A percentile compares a stretch with the other conserved stretches of the same genome.
These are phyloP conservation scores for Oconnorella tubifera DNA, from an alignment of 2,888 invertebrate genomes.

Conservation along the genomic window DNA sequence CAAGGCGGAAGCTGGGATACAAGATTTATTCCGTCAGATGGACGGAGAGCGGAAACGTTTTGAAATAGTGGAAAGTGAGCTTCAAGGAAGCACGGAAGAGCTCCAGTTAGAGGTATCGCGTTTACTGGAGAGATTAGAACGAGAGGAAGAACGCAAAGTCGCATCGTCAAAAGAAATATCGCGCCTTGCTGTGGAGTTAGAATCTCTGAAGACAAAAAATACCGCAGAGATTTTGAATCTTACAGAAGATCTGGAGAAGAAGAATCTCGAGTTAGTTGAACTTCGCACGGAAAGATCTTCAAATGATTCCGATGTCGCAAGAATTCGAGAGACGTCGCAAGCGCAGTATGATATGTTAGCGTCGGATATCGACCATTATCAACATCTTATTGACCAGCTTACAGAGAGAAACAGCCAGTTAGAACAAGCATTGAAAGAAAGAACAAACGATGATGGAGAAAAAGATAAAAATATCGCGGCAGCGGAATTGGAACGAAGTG, in stretches of 20 bases:
- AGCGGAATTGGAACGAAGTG: not conserved
- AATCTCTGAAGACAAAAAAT: no score
- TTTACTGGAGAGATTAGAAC: conserved; percentile 7
- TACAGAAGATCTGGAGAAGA: no score
- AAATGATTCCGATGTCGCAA: not conserved
- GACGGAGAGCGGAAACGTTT: not conserved
- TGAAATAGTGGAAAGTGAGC: conserved; percentile 14
- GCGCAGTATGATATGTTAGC: conserved; percentile 22
- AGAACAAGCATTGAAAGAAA: conserved; percentile 9
- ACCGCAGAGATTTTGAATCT: no score
- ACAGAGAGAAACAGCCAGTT: conserved; percentile 10
- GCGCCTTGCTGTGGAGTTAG: no score
- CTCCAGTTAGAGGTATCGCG: conserved; percentile 13
- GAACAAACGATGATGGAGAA: no score
- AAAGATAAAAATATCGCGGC: not conserved
- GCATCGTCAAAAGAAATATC: no score
- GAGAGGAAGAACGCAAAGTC: not conserved
- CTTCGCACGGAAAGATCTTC: not conserved
- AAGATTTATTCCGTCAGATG: not conserved
- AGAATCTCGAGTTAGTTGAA: not conserved
- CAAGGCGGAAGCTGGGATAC: conserved; percentile 1
- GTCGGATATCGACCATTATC: conserved; percentile 20
- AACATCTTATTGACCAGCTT: conserved; percentile 17
- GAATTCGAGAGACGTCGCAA: not conserved
- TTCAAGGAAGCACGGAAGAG: conserved; percentile 16